Evolutionary conservation across 1,140 invertebrate species (phyloP).

Genomic region (Geopemphigus sp.): DNA sequence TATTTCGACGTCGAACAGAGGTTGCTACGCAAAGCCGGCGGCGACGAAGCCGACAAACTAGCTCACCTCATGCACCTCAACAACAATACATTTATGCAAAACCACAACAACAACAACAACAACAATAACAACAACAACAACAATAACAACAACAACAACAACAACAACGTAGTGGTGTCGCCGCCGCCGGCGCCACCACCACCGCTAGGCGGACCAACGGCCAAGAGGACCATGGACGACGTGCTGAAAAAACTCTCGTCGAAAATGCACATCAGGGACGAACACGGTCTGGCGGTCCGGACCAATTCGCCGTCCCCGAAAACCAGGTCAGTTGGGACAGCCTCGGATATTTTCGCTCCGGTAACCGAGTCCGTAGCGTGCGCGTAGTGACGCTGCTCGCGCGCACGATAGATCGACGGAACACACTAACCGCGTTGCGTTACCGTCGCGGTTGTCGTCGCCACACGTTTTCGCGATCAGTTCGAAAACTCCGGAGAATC

Average conservation of each 20-base stretch:
- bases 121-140: too few relatives aligned
- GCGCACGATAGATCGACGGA: too few relatives aligned
- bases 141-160: conserved; percentile 30
- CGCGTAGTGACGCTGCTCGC: too few relatives aligned
- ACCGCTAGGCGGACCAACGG: not conserved
- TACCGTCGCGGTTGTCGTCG: too few relatives aligned
- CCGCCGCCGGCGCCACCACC: too few relatives aligned
- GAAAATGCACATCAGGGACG: conserved; percentile 65
- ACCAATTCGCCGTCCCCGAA: conserved; percentile 5
- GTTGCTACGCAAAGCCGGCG: not conserved
- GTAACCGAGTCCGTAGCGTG: too few relatives aligned
- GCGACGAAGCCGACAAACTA: conserved; percentile 12
- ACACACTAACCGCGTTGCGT: too few relatives aligned
- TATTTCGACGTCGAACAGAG: conserved; percentile 43
- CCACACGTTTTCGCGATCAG: too few relatives aligned
- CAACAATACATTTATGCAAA: conserved; percentile 45
- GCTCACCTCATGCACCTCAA: conserved; percentile 26
- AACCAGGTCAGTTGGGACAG: conserved; percentile 15
- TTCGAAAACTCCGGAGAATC: too few relatives aligned
- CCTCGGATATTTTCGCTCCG: too few relatives aligned
- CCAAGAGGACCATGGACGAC: conserved; percentile 77
- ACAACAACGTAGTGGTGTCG: conserved; percentile 1
- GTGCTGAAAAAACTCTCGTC: conserved; percentile 78
- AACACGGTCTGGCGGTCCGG: not conserved
- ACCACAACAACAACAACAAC: conserved; percentile 25